Evolutionary conservation across 2,888 invertebrate genomes (phyloP).

Genomic region (Trachelus iudaicus): DNA sequence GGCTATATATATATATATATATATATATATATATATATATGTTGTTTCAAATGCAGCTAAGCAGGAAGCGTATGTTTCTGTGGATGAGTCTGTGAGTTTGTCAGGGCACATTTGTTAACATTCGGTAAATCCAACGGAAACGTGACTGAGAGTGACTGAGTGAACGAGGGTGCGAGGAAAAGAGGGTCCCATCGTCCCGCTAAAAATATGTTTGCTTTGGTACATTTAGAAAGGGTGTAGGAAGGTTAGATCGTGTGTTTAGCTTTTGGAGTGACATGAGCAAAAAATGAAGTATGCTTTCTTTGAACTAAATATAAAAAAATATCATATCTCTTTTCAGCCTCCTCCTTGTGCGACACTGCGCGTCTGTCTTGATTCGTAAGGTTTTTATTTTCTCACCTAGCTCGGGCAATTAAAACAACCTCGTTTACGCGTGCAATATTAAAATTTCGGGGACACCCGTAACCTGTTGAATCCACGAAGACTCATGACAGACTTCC

Average conservation of each 20-base stretch:
- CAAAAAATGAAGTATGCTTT: slow-evolving; percentile 1
- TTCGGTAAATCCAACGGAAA: slow-evolving; percentile 5
- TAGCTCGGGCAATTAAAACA: neutral
- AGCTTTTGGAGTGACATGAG: neutral
- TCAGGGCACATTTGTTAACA: neutral
- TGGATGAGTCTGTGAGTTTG: neutral
- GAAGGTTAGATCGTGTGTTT: slow-evolving; percentile 1
- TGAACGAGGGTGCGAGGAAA: slow-evolving; percentile 9
- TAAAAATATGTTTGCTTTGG: slow-evolving; percentile 5
- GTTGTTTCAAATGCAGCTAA: neutral
- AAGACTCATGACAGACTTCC: neutral
- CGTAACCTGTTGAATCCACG: neutral
- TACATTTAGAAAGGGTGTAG: neutral
- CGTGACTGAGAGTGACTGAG: slow-evolving; percentile 13
- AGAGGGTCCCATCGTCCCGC: neutral
- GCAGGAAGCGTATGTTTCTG: neutral
- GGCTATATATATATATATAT: neutral
- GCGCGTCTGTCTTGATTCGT: neutral
- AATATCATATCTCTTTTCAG: neutral
- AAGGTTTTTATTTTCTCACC: neutral
- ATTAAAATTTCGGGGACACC: neutral
- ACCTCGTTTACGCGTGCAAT: neutral
- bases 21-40: neutral
- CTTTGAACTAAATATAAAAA: slow-evolving; percentile 3
- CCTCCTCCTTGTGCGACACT: neutral